Conservation (phyloP, 2,888 invertebrate genomes). For the Sarcophaga rosellei region DNA sequence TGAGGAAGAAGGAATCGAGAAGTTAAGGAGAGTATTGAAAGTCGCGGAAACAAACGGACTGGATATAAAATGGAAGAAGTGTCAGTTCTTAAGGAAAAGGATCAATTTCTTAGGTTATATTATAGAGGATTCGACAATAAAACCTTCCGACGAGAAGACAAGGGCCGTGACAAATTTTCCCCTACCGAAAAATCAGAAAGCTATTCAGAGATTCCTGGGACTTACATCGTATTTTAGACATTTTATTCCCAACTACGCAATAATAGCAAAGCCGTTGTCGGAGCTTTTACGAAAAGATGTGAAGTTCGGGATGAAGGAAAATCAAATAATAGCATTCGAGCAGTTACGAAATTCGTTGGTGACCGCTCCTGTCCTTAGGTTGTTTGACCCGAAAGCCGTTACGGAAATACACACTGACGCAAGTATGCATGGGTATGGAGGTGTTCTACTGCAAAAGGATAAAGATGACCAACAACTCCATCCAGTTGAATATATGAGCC, state of each 20-base stretch:
- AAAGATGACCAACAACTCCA: slow-evolving; percentile 6
- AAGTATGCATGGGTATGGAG: slow-evolving; percentile 23
- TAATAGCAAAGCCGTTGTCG: slow-evolving; percentile 34
- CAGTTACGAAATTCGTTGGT: too few relatives aligned
- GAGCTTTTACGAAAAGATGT: too few relatives aligned
- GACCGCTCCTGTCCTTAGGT: slow-evolving; percentile 14
- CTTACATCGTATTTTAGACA: slow-evolving; percentile 55
- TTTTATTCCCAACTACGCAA: too few relatives aligned
- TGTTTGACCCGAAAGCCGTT: slow-evolving; percentile 9
- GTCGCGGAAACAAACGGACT: neutral
- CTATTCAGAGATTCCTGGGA: slow-evolving; percentile 55
- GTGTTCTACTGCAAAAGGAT: slow-evolving; percentile 16
- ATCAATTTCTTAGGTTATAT: slow-evolving; percentile 33
- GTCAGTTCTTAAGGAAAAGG: slow-evolving; percentile 11
- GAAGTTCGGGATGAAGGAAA: too few relatives aligned
- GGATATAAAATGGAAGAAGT: neutral
- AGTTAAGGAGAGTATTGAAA: slow-evolving; percentile 1
- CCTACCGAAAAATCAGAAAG: slow-evolving; percentile 38
- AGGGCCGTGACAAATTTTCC: slow-evolving; percentile 46
- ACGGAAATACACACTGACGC: slow-evolving; percentile 43
- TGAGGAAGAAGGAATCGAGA: slow-evolving; percentile 39
- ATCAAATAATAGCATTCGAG: too few relatives aligned
- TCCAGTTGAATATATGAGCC: slow-evolving; percentile 26
- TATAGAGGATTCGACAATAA: slow-evolving; percentile 26
- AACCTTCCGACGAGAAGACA: slow-evolving; percentile 16